Evolutionary conservation across 1,140 invertebrate species (phyloP), one percentile per base, ranked within the genome.

Genomic region (Sesamia nonagrioides): DNA sequence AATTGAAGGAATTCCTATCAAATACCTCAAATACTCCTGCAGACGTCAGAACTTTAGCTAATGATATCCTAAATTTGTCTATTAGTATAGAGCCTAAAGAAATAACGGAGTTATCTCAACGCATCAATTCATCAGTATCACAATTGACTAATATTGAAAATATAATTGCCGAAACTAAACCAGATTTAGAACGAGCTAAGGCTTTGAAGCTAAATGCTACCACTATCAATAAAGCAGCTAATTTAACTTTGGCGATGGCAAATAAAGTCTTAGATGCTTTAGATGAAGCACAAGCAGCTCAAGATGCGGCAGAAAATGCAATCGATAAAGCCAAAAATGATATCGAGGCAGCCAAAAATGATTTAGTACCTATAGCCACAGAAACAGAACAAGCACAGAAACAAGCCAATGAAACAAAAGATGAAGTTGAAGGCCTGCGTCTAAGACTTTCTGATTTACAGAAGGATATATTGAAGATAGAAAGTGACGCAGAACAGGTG

Each of bases 81-180:
- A 95, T 96, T 63, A 95, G 96, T 78, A 95, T 96, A 54, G 96
- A 97, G 89, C 98, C 98, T 4, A 96, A 98, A 75, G 97, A 99
- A 95, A 99, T 99, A 76, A 96, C 96, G 60, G 95, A 97, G 33
- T 90, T 99, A 54, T 98, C 98, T 2, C 95, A 96, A 50, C 95
- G 97, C 84, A 99, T 99, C 71, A 98, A 98, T 87, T 95, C 96
- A 17, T 98, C 98, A 7, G 97, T 99, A 6, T 96, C 96, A 3
- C 97, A 97, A 8, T 94, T 99, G 6, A 98, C 97, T 40, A 97
- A 99, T 89, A 98, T 99, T 76, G 98, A 99, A 85, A 96, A 96
- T 78, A 99, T 99, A 85, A 97, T 99, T 50, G 95, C 96, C 27
- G 98, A 97, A 61, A 99, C 99, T 0, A 96, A 96, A 68, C 96